These are phyloP conservation scores for Cyanoramphus novaezelandiae DNA, from an alignment of 2,113 vertebrate species.

Conservation along the genomic window DNA sequence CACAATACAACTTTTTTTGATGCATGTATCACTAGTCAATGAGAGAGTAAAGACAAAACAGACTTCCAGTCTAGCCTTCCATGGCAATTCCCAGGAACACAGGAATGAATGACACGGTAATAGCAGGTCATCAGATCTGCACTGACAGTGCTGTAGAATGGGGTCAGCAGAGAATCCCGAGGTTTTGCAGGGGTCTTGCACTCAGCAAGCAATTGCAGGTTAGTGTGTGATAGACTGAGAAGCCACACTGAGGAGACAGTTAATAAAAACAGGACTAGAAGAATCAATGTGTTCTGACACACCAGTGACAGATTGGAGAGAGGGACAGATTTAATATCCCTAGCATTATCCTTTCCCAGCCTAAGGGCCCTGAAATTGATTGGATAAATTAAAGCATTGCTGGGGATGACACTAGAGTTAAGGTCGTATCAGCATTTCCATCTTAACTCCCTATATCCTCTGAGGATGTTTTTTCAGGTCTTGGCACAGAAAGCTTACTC, in stretches of 20 bases:
- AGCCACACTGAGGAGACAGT: constrained; percentile 54
- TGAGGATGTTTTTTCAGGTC: neutral
- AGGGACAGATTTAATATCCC: constrained; percentile 78
- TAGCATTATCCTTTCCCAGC: constrained; percentile 65
- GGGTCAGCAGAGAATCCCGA: neutral
- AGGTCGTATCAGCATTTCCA: constrained; percentile 42
- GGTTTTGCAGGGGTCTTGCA: constrained; percentile 16
- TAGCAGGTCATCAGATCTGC: neutral
- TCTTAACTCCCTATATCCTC: constrained; percentile 3
- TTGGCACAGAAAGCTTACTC: neutral
- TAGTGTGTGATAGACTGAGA: constrained; percentile 31
- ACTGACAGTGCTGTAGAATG: neutral
- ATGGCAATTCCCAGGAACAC: neutral
- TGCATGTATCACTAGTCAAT: neutral
- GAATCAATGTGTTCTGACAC: constrained; percentile 71
- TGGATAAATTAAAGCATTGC: constrained; percentile 72
- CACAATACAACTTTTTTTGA: neutral
- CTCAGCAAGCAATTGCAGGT: constrained; percentile 13
- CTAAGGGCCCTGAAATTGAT: constrained; percentile 72
- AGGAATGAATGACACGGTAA: neutral
- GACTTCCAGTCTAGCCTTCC: neutral
- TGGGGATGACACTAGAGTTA: constrained; percentile 29
- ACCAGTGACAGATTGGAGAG: constrained; percentile 71
- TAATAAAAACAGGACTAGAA: constrained; percentile 65
- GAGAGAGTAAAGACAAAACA: neutral